Base-by-base conservation (phyloP, 2,113 vertebrate species). In the Crypturellus undulatus region DNA sequence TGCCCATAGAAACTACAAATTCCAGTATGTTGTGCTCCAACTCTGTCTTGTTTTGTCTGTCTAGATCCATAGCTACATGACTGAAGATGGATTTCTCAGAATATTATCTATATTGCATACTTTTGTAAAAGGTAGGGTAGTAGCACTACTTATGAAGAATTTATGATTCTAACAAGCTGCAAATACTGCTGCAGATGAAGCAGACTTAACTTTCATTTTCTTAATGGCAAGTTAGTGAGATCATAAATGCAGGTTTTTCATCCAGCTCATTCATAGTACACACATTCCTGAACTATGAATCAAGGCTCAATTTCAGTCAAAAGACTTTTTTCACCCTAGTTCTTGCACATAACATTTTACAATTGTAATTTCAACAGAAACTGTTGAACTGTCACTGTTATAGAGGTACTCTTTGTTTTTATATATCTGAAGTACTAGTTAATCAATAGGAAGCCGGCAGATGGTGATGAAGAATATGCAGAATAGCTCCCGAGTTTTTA, bases 401-500 rank as follows among this genome's bases (percentile, higher is more conserved):
- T 4, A 86, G 34, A 80, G 52, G 21, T 81, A 78, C 8, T 81
- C 32, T 12, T 5, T 2, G 1, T 47, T 86, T 89, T 60, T 49
- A 75, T 64, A 12, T 56, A 58, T 40, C 18, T 76, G 34, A 93
- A 89, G 20, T 69, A 79, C 52, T 62, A 42, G 28, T 79, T 92
- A 79, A 92, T 91, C 78, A 90, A 79, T 17, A 84, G 70, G n/a
- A 47, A 72, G 36, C 52, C 36, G 64, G 49, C n/a, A 89, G 70
- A 89, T 62, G 32, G 34, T 81, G 34, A 92, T 76, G 58, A 84
- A 79, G 20, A 89, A 94, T 40, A 82, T 68, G 65, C 62, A 90
- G 73, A 90, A 79, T 7, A 94, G 25, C 34, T 94, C 47, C 52
- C 11, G 4, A 69, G 69, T 96, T 88, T 95, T 92, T 58, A 75